phyloP scores from a whole-genome alignment of 1,140 invertebrate genomes.

The Drosophila guanche region DNA sequence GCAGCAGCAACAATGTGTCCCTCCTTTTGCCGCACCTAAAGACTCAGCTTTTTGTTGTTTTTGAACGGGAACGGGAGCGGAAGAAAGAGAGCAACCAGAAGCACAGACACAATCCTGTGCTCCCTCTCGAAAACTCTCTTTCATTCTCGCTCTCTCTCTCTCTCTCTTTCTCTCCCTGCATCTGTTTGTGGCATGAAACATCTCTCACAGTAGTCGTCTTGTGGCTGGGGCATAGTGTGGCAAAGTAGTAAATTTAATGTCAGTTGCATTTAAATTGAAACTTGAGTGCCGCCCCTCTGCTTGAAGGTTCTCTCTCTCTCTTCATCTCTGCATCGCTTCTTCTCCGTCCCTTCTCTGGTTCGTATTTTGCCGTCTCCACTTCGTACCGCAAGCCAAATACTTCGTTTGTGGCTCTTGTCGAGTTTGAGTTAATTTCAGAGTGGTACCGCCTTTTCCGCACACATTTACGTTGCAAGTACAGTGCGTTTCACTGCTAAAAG shows the following conservation, averaged over 20 bases:
- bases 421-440: slow-evolving; percentile 75
- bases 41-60: slow-evolving; percentile 36
- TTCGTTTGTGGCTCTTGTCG: slow-evolving; percentile 50
- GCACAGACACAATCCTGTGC: slow-evolving; percentile 33
- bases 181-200: slow-evolving; percentile 27
- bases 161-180: slow-evolving; percentile 6
- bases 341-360: too few relatives aligned
- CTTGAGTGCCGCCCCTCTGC: slow-evolving; percentile 41
- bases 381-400: slow-evolving; percentile 8
- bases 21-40: slow-evolving; percentile 41
- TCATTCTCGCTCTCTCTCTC: slow-evolving; percentile 3
- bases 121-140: slow-evolving; percentile 1
- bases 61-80: slow-evolving; percentile 9
- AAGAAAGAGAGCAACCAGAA: slow-evolving; percentile 25
- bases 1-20: too few relatives aligned
- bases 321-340: not conserved
- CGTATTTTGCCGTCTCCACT: not conserved
- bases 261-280: slow-evolving; percentile 82
- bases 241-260: slow-evolving; percentile 82
- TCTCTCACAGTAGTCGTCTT: slow-evolving; percentile 52
- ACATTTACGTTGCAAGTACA: slow-evolving; percentile 28
- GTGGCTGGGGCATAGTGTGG: slow-evolving; percentile 42
- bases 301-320: slow-evolving; percentile 10
- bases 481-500: not conserved
- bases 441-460: slow-evolving; percentile 52